Percentiles rank a stretch among this genome's conserved stretches.
phyloP scores from a whole-genome alignment of 1,140 invertebrate genomes.

The Chrysomallon squamiferum region DNA sequence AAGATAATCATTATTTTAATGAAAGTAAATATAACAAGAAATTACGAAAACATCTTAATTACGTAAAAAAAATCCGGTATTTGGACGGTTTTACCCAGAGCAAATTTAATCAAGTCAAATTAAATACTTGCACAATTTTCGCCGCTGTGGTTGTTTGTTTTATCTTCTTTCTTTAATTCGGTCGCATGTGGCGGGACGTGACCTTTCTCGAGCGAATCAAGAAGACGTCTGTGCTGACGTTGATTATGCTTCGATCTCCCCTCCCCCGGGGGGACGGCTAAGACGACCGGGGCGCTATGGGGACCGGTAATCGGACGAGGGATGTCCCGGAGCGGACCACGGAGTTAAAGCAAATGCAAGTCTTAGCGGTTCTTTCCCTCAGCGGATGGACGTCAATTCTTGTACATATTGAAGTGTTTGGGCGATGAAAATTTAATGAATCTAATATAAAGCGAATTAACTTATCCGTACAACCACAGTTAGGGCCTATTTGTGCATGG shows the following conservation, averaged over 20 bases:
- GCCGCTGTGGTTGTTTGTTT: too few species aligned
- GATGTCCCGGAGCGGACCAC: neutral
- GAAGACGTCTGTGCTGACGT: neutral
- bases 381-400: constrained; percentile 14
- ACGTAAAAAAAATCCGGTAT: too few species aligned
- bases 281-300: constrained; percentile 7
- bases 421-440: constrained; percentile 27
- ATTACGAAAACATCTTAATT: too few species aligned
- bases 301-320: constrained; percentile 4
- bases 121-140: too few species aligned
- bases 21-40: too few species aligned
- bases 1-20: too few species aligned
- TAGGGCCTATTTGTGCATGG: constrained; percentile 20
- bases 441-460: constrained; percentile 28
- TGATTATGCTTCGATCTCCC: constrained; percentile 4
- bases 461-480: constrained; percentile 16
- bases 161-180: too few species aligned
- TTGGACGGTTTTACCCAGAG: too few species aligned
- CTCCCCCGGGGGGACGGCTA: constrained; percentile 12
- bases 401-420: constrained; percentile 22
- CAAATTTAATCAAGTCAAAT: too few species aligned
- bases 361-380: neutral
- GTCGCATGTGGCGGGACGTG: neutral
- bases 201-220: neutral
- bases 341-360: constrained; percentile 16